A percentile compares a stretch with the other conserved stretches of the same genome.
Evolutionary conservation across 2,113 vertebrate genomes (phyloP).

Genomic region (Pholis gunnellus): DNA sequence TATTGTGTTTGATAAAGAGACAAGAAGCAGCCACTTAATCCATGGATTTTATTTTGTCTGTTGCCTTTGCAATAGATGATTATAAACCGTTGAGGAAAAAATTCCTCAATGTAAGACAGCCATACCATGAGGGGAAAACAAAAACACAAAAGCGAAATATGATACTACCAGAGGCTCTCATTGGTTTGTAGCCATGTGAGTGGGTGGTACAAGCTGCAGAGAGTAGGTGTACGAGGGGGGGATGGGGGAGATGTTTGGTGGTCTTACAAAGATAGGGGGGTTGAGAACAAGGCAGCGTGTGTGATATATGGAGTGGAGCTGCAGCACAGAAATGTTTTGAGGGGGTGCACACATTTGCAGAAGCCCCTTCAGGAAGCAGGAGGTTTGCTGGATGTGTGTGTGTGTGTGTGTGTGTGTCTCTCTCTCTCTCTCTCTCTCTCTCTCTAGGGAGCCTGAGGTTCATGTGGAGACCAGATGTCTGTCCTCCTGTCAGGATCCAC

Average conservation of each 20-base stretch:
- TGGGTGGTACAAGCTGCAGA: slow-evolving; percentile 50
- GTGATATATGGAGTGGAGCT: slow-evolving; percentile 51
- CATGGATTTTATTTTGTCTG: background rate
- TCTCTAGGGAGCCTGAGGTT: slow-evolving; percentile 40
- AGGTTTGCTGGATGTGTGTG: slow-evolving; percentile 11
- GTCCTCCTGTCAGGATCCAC: slow-evolving; percentile 57
- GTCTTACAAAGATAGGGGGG: slow-evolving; percentile 20
- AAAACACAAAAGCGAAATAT: slow-evolving; percentile 36
- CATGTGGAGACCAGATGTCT: slow-evolving; percentile 81
- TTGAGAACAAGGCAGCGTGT: slow-evolving; percentile 55
- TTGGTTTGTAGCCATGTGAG: slow-evolving; percentile 63
- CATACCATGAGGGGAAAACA: slow-evolving; percentile 15
- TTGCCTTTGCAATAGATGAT: background rate
- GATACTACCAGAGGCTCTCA: slow-evolving; percentile 31
- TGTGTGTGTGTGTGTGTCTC: slow-evolving; percentile 10
- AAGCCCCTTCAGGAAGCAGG: slow-evolving; percentile 53
- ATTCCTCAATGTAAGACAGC: slow-evolving; percentile 24
- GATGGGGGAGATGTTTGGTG: slow-evolving; percentile 54
- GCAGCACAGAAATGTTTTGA: slow-evolving; percentile 38
- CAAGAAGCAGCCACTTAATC: slow-evolving; percentile 1
- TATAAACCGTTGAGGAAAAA: slow-evolving; percentile 29
- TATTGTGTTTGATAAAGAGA: background rate
- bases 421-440: background rate
- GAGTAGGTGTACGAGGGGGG: slow-evolving; percentile 49
- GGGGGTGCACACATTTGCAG: slow-evolving; percentile 39